These are phyloP conservation scores for Oreochromis aureus DNA, from an alignment of 2,113 vertebrate species.

Conservation along the genomic window DNA sequence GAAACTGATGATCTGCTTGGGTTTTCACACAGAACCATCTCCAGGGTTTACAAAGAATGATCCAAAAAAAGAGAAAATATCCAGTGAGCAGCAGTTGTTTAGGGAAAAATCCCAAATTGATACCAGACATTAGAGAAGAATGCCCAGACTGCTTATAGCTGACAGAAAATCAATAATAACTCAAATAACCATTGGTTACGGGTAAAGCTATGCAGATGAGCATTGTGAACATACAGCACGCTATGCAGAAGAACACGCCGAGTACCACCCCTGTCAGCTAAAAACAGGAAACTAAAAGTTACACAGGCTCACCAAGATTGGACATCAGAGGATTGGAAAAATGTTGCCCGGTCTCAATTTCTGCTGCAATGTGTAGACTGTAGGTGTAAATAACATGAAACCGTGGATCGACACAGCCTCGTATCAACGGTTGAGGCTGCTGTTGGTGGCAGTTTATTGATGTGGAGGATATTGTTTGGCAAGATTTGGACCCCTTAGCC, in stretches of 20 bases:
- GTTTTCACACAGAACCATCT: background rate
- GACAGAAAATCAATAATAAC: background rate
- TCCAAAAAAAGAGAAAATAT: background rate
- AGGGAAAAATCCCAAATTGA: background rate
- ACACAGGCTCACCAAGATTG: background rate
- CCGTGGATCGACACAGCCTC: background rate
- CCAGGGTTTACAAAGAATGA: background rate
- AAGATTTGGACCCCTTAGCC: background rate
- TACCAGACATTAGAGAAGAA: background rate
- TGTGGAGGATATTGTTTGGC: background rate
- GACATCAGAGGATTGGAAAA: background rate
- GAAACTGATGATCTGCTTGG: background rate
- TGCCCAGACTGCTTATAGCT: background rate
- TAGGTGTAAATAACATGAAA: background rate
- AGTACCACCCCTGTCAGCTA: background rate
- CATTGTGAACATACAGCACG: background rate
- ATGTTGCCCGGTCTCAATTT: background rate
- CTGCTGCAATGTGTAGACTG: rapidly evolving
- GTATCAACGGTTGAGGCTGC: background rate
- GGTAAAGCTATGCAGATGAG: background rate
- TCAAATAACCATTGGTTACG: background rate
- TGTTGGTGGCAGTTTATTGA: background rate
- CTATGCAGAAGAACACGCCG: background rate
- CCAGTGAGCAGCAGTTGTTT: background rate
- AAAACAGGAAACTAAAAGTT: background rate